These are phyloP conservation scores for Menidia beryllina DNA, from an alignment of 2,113 vertebrate species.

Conservation along the genomic window DNA sequence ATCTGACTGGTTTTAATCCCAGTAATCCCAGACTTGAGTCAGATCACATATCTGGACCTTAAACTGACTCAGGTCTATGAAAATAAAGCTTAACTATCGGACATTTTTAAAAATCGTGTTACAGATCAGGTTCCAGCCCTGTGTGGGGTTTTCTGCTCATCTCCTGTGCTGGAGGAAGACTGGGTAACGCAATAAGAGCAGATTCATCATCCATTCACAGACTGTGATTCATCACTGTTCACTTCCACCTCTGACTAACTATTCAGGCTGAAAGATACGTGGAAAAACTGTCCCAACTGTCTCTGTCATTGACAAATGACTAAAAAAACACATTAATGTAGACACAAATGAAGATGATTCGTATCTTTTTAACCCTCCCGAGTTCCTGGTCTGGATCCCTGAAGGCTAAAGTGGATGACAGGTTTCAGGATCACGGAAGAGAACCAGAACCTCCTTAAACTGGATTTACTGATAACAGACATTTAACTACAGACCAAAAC, in stretches of 20 bases:
- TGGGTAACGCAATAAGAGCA: constrained; percentile 11
- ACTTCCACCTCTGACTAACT: constrained; percentile 7
- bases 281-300: not conserved
- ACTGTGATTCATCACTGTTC: constrained; percentile 41
- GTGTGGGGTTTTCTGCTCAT: not conserved
- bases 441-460: not conserved
- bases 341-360: not conserved
- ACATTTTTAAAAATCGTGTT: no score
- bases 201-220: constrained; percentile 35
- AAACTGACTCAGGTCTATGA: no score
- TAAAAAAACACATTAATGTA: not conserved
- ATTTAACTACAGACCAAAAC: constrained; percentile 15
- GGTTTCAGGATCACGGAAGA: no score
- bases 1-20: no score
- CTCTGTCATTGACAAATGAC: not conserved
- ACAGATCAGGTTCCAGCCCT: no score
- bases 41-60: no score
- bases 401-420: not conserved
- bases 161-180: not conserved
- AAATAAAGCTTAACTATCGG: no score
- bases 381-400: not conserved
- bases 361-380: not conserved
- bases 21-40: no score
- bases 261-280: not conserved
- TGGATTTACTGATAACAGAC: constrained; percentile 1